Base-by-base conservation (phyloP, 2,888 invertebrate species). In the Cyclophora albipunctata region DNA sequence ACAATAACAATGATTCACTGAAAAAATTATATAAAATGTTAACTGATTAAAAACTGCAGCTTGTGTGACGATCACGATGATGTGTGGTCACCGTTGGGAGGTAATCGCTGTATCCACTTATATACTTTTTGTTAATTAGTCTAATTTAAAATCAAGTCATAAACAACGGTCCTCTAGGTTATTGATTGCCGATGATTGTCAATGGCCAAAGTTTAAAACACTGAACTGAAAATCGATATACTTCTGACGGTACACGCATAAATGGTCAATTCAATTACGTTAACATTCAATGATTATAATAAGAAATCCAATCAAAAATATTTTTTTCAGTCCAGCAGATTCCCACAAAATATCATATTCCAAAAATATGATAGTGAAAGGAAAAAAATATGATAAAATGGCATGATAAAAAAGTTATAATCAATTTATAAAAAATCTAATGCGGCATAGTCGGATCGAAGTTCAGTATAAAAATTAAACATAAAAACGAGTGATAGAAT, bases 111-210 rank as follows among this genome's bases (percentile, higher is more conserved):
- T 54, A 59, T 64, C 59, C 55, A 57, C 66, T 58, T 59, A 61
- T 20, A 60, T 37, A 37, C 37, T 4, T 34, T 49, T 54, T 43
- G 45, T 47, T 45, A 65, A 71, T 63, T 73, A 55, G 81, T 84
- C 83, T 67, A 73, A 69, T 73, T 75, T 79, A 81, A 81, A 79
- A 83, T 83, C 75, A 77, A 81, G 84, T 84, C 84, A 83, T 73
- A 63, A 63, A 61, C 59, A 62, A 63, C 69, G 65, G 81, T 84
- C 81, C 77, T 69, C 73, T 51, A 45, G 20, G 20, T 20, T 67
- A 69, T 74, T 67, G 72, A 72, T 73, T 62, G 65, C 62, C 69
- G 78, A 78, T 58, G 55, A 51, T 65, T 61, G 73, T 78, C 76
- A 75, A 63, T 62, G 60, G 69, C 74, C 77, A 72, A 72, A 63